These are phyloP conservation scores for Scolopax bukidnonensis DNA, from an alignment of 2,797 vertebrate genomes.

Conservation along the genomic window DNA sequence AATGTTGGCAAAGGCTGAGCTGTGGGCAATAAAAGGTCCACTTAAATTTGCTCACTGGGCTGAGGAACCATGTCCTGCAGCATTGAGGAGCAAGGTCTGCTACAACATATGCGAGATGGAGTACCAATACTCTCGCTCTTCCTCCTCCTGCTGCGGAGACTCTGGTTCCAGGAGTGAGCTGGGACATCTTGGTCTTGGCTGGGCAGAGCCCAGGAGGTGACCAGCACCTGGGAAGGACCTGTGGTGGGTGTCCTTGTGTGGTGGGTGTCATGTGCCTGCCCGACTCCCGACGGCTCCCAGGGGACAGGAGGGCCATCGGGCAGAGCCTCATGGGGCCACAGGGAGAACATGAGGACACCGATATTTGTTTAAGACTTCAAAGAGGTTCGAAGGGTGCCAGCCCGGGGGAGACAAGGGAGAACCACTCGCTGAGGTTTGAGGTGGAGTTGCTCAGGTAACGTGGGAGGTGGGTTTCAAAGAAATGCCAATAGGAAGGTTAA, in stretches of 20 bases:
- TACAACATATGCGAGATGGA: background rate
- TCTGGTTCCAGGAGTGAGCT: background rate
- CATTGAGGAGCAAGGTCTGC: background rate
- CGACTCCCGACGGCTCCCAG: rapidly evolving
- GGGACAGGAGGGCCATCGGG: background rate
- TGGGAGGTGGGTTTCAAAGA: background rate
- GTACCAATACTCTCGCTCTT: background rate
- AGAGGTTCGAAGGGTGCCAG: background rate
- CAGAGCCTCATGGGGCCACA: background rate
- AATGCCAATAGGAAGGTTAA: rapidly evolving
- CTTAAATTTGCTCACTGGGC: background rate
- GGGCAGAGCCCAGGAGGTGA: background rate
- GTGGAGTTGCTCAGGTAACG: background rate
- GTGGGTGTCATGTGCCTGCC: background rate
- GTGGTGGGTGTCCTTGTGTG: rapidly evolving
- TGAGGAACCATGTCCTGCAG: background rate
- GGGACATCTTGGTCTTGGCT: background rate
- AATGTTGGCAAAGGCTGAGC: background rate
- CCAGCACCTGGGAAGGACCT: background rate
- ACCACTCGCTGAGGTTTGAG: background rate
- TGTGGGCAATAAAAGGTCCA: background rate
- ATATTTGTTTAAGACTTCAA: background rate
- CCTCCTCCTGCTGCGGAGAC: background rate
- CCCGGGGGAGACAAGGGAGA: background rate
- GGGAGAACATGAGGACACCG: rapidly evolving